A percentile compares a stretch with the other conserved stretches of the same genome.
phyloP scores from a whole-genome alignment of 2,888 invertebrate genomes.

The Cheiracanthium punctorium region DNA sequence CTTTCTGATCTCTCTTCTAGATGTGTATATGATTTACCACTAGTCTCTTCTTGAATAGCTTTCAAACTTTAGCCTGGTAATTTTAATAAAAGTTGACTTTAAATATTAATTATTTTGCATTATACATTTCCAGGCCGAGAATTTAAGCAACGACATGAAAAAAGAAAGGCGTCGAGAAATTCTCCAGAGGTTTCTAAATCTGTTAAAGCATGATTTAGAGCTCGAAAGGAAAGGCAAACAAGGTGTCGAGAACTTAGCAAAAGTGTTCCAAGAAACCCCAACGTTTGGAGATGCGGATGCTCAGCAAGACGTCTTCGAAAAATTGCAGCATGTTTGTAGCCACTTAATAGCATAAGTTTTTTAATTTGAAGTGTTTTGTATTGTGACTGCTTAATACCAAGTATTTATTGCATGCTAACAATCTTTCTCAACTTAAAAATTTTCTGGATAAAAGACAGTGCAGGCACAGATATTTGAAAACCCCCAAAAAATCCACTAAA shows the following conservation, averaged over 20 bases:
- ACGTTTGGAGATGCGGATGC: constrained; percentile 91
- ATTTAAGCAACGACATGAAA: constrained; percentile 94
- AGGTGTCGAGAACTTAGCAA: constrained; percentile 89
- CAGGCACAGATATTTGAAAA: too few species aligned
- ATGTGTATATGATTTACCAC: too few species aligned
- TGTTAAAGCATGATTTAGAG: constrained; percentile 91
- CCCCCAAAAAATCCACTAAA: too few species aligned
- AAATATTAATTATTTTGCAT: neutral
- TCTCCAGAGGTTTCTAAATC: constrained; percentile 87
- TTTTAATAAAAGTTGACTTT: neutral
- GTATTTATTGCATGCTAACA: too few species aligned
- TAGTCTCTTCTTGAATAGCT: too few species aligned
- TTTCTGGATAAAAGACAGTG: too few species aligned
- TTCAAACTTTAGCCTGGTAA: too few species aligned
- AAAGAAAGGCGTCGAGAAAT: constrained; percentile 91
- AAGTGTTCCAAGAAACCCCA: constrained; percentile 89
- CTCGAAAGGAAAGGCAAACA: constrained; percentile 91
- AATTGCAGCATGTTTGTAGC: constrained; percentile 84
- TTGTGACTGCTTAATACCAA: too few species aligned
- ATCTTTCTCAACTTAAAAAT: too few species aligned
- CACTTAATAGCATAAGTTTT: neutral
- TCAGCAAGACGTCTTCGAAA: constrained; percentile 92
- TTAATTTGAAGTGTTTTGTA: too few species aligned
- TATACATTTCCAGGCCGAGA: constrained; percentile 83
- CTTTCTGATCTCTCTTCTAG: too few species aligned